phyloP scores from a whole-genome alignment of 2,797 vertebrate genomes.

The Tadarida brasiliensis region DNA sequence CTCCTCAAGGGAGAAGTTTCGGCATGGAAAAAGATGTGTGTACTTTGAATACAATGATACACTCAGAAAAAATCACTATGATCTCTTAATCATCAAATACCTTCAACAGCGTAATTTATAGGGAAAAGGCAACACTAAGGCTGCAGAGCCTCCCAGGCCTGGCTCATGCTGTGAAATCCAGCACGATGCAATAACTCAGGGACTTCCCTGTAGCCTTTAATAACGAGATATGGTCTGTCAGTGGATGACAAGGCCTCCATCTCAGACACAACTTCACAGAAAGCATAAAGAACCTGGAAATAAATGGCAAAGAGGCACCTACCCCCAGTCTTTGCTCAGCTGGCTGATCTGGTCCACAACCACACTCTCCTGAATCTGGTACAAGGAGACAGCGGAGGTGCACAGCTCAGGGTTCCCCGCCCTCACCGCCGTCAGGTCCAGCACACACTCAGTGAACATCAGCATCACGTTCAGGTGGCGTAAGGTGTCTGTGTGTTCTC shows the following conservation, averaged over 20 bases:
- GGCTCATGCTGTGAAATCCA: not conserved
- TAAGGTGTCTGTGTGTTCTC: slow-evolving; percentile 97
- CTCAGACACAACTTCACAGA: not conserved
- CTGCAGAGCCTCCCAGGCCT: not conserved
- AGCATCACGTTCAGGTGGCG: slow-evolving; percentile 96
- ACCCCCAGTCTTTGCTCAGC: slow-evolving; percentile 99
- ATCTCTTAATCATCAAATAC: not conserved
- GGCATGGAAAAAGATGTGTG: not conserved
- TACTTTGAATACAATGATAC: not conserved
- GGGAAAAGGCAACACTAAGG: not conserved
- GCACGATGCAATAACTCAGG: not conserved
- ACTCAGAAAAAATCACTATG: not conserved
- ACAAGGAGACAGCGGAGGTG: slow-evolving; percentile 92
- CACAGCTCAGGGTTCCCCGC: slow-evolving; percentile 92
- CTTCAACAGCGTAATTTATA: not conserved
- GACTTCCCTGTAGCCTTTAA: not conserved
- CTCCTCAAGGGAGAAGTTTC: not conserved
- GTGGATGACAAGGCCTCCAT: not conserved
- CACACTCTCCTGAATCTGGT: slow-evolving; percentile 97
- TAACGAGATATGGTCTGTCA: not conserved
- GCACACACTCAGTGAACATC: slow-evolving; percentile 96
- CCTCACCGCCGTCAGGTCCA: slow-evolving; percentile 94
- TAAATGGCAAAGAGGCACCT: slow-evolving; percentile 62
- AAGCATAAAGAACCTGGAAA: not conserved
- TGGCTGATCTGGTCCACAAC: slow-evolving; percentile 99